Evolutionary conservation across 1,140 invertebrate genomes (phyloP).

Genomic region (Ptiloglossa arizonensis): DNA sequence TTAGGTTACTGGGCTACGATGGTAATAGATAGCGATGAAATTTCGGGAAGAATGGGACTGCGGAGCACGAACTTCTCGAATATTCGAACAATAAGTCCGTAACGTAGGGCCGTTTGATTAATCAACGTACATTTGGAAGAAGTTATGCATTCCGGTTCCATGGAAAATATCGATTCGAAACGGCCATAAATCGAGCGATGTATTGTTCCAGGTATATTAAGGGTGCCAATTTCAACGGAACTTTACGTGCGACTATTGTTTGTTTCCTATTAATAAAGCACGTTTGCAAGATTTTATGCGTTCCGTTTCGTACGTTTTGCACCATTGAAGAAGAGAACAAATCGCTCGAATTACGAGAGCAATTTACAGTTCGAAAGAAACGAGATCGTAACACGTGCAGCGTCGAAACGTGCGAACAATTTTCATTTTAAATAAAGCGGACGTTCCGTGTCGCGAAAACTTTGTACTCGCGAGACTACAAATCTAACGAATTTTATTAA

Average conservation of each 20-base stretch:
- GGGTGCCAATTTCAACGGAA: background rate
- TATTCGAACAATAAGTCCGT: slow-evolving; percentile 13
- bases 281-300: no score
- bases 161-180: background rate
- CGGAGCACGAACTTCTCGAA: slow-evolving; percentile 1
- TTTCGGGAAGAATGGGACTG: slow-evolving; percentile 51
- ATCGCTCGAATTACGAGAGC: no score
- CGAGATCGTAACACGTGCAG: no score
- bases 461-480: no score
- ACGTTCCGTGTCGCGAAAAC: no score
- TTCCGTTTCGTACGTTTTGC: no score
- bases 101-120: slow-evolving; percentile 10
- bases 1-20: slow-evolving; percentile 63
- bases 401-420: no score
- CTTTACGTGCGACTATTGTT: background rate
- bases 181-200: background rate
- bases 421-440: no score
- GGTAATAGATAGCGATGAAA: slow-evolving; percentile 32
- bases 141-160: background rate
- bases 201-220: background rate
- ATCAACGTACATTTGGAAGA: slow-evolving; percentile 2
- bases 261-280: no score
- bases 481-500: no score
- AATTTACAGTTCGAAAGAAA: no score
- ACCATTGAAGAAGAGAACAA: no score